Evolutionary conservation across 2,113 vertebrate species (phyloP), one percentile per base, ranked within the genome.

Genomic region (Urocolius indicus): DNA sequence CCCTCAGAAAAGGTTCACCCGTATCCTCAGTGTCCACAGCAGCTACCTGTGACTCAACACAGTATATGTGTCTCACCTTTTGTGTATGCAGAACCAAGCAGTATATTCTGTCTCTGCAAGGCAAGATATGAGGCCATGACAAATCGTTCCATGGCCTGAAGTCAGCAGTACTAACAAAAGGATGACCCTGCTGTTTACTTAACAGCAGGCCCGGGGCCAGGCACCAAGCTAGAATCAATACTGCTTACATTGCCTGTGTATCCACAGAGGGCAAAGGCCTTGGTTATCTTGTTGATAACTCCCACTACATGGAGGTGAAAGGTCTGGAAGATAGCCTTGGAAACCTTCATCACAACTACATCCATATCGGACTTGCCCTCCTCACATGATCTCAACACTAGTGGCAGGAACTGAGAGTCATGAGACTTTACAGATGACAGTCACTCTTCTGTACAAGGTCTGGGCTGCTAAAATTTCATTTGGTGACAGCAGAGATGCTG

Each of bases 241-340:
- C 59, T 83, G 79, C 66, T 66, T 46, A 41, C 38, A 73, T 54
- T 80, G 80, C 23, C 55, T 76, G 46, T 16, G 6, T 23, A 79
- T 34, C 41, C 61, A 80, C 49, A 66, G 36, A 73, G 51, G 19
- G 36, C 30, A 90, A 27, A 80, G 27, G 10, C 14, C 36, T 41
- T n/a, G 58, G 21, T 57, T 52, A 65, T 7, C 34, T 68, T 83
- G 24, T 3, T 72, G 78, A 3, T 27, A 72, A 45, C 24, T 52
- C 32, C 18, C 23, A 58, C 10, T 43, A 32, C 21, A 12, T 12
- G 34, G 36, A 82, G 23, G 48, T 41, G 43, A 78, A 89, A 91
- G 14, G 34, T 66, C 62, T 91, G 74, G 45, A 87, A 87, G 29
- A 30, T 27, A 89, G 61, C 62, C 49, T 57, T 94, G 74, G 57